Evolutionary conservation across 2,888 invertebrate genomes (phyloP), one percentile per base, ranked within the genome.

Genomic region (Elysia crispata): DNA sequence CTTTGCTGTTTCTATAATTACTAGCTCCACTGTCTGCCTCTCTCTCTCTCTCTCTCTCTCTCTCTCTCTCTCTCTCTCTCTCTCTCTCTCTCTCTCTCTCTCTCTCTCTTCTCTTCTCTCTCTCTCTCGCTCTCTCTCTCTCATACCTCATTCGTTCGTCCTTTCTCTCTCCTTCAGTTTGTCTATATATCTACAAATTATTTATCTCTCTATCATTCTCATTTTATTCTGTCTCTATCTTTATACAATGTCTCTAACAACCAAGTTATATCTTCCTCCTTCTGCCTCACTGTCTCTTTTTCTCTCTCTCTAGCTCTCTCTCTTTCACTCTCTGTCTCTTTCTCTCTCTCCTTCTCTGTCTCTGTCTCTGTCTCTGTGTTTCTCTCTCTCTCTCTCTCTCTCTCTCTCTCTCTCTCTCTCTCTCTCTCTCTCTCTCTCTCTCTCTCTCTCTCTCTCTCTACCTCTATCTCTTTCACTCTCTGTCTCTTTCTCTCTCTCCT

Each of bases 251-350:
- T n/a, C n/a, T n/a, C n/a, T n/a, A n/a, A n/a, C n/a, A n/a, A n/a
- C n/a, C n/a, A n/a, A n/a, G n/a, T n/a, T n/a, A n/a, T n/a, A n/a
- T 54, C 60, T 70, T 13, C 25, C 62, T 60, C 33, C 33, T 41
- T 77, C 64, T 79, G 66, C 74, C 77, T 77, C 69, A 69, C 69
- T 77, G 50, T 66, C 54, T 79, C 31, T 79, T n/a, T 74, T n/a
- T 62, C 75, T 78, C 30, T 41, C 78, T 62, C 23, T 72, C 62
- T 72, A 1, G 41, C 72, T 72, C 57, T 72, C 72, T 77, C 25
- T 70, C 57, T 77, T 20, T 72, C 18, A 41, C 18, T 41, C 41
- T 41, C 5, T 41, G 5, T 41, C 41, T 41, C 41, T 41, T 41
- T 41, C 41, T 41, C 41, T 41, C 41, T 41, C 41, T 11, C 41